Conservation (phyloP, 2,797 vertebrate genomes). For the Thripadectes ignobilis region DNA sequence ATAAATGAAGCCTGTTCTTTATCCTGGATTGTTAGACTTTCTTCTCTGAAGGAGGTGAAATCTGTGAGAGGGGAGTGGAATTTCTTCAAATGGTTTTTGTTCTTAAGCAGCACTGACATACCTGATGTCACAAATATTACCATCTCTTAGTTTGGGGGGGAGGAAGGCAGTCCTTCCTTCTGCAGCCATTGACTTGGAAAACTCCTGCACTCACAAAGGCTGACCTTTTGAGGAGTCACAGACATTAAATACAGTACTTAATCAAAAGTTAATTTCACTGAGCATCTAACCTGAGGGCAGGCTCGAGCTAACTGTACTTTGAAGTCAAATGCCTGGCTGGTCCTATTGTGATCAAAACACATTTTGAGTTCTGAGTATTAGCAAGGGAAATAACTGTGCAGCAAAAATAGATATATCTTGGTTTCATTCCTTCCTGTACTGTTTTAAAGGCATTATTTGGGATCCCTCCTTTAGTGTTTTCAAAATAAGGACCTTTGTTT, state of each 20-base stretch:
- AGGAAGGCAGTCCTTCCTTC: background rate
- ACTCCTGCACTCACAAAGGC: background rate
- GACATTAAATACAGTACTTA: constrained; percentile 38
- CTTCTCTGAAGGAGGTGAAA: background rate
- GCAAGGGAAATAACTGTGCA: background rate
- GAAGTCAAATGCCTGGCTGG: constrained; percentile 52
- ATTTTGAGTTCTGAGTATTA: background rate
- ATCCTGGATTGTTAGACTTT: background rate
- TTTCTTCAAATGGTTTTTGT: background rate
- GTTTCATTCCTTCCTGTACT: background rate
- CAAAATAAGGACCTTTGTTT: background rate
- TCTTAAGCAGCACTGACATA: background rate
- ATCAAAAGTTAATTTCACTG: constrained; percentile 59
- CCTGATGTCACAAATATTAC: background rate
- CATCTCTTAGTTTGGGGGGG: background rate
- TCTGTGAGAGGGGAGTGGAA: background rate
- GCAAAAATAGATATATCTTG: background rate
- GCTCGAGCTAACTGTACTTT: constrained; percentile 33
- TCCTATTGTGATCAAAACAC: constrained; percentile 2
- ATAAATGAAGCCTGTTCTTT: background rate
- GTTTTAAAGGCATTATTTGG: background rate
- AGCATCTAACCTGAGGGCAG: constrained; percentile 54
- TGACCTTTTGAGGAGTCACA: constrained; percentile 60
- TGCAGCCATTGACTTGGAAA: background rate
- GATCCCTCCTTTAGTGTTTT: background rate